phyloP scores from a whole-genome alignment of 2,113 vertebrate species.

The Lipotes vexillifer region DNA sequence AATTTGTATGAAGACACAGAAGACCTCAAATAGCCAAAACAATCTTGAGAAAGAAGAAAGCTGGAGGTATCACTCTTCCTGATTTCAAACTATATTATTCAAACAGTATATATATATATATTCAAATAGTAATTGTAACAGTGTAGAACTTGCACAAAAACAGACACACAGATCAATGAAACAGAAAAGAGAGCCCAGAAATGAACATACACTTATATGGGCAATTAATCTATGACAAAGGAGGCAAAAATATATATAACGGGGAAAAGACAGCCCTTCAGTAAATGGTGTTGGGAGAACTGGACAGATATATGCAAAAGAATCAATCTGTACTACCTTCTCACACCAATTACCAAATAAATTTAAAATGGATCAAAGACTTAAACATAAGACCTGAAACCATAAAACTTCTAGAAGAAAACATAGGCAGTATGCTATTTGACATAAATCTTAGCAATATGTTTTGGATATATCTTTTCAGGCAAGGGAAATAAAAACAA shows the following conservation, averaged over 20 bases:
- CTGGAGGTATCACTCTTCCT: no score
- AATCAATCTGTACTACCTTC: background rate
- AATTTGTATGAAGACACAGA: no score
- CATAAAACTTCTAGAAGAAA: background rate
- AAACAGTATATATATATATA: background rate
- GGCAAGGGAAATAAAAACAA: background rate
- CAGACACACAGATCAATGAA: background rate
- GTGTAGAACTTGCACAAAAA: background rate
- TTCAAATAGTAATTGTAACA: background rate
- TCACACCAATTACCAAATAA: background rate
- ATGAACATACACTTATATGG: background rate
- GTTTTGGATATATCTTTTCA: background rate
- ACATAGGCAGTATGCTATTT: background rate
- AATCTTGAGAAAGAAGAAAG: no score
- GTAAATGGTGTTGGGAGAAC: background rate
- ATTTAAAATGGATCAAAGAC: background rate
- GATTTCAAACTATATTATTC: no score
- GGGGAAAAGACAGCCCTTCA: background rate
- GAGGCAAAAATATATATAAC: background rate
- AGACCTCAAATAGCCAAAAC: no score
- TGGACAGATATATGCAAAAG: background rate
- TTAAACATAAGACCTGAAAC: background rate
- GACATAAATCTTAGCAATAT: background rate
- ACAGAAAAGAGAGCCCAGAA: background rate
- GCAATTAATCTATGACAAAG: background rate